phyloP scores from a whole-genome alignment of 2,888 invertebrate genomes.

The Plemyria rubiginata region DNA sequence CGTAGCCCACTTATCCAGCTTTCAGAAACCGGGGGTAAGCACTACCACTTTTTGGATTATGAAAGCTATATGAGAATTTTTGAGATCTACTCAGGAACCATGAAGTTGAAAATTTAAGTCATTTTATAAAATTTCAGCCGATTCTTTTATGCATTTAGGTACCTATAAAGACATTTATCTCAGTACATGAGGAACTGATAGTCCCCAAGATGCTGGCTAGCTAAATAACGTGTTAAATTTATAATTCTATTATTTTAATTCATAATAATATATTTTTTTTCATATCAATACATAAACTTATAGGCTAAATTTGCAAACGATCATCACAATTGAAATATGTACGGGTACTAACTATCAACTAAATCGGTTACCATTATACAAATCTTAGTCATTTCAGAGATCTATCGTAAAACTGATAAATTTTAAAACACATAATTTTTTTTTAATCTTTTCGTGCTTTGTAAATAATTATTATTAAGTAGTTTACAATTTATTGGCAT shows the following conservation, averaged over 20 bases:
- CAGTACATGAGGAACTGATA: no score
- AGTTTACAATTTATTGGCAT: constrained; percentile 3
- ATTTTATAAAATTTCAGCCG: no score
- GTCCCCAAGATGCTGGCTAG: no score
- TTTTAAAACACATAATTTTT: constrained; percentile 16
- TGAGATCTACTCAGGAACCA: no score
- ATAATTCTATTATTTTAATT: constrained; percentile 15
- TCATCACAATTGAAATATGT: constrained; percentile 53
- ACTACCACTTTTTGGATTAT: no score
- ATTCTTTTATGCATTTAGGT: no score
- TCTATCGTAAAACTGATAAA: constrained; percentile 36
- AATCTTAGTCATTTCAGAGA: constrained; percentile 44
- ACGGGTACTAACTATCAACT: constrained; percentile 48
- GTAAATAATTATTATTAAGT: not conserved
- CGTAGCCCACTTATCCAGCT: no score
- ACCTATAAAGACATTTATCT: no score
- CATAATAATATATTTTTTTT: constrained; percentile 23
- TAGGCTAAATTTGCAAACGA: constrained; percentile 57
- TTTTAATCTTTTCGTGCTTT: constrained; percentile 1
- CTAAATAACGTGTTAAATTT: no score
- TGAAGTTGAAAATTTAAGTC: no score
- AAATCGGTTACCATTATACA: constrained; percentile 26
- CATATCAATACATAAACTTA: constrained; percentile 44
- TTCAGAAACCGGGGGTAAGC: no score
- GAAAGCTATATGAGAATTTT: no score